Percentiles rank a stretch among this genome's conserved stretches.
phyloP scores from a whole-genome alignment of 2,888 invertebrate genomes.

The Drosophila glabriapex region DNA sequence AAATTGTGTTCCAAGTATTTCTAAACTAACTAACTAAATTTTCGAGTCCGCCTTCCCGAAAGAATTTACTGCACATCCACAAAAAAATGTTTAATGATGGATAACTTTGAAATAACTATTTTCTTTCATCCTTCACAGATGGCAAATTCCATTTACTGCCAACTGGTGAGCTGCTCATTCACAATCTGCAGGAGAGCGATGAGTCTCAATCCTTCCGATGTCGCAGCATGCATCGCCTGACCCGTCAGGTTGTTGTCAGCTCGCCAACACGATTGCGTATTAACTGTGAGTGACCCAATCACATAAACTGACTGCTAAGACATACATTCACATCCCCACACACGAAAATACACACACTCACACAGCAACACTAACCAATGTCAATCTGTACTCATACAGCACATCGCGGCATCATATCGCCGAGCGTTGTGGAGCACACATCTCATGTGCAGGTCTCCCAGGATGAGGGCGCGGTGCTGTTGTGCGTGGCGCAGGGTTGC shows the following conservation, averaged over 20 bases:
- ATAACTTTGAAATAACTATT: neutral
- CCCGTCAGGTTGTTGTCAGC: slow-evolving; percentile 90
- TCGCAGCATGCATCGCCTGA: slow-evolving; percentile 90
- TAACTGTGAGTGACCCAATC: slow-evolving; percentile 87
- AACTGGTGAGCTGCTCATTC: slow-evolving; percentile 90
- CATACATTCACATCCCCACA: neutral
- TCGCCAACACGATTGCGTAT: slow-evolving; percentile 89
- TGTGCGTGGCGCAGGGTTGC: slow-evolving; percentile 92
- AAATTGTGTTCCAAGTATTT: neutral
- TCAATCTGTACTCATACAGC: slow-evolving; percentile 86
- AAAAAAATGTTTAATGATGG: slow-evolving; percentile 7
- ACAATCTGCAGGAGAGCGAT: slow-evolving; percentile 91
- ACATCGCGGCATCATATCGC: slow-evolving; percentile 90
- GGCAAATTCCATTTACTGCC: slow-evolving; percentile 91
- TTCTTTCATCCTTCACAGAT: slow-evolving; percentile 86
- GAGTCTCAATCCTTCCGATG: slow-evolving; percentile 90
- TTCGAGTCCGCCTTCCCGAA: neutral
- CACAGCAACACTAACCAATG: slow-evolving; percentile 60
- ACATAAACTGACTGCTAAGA: slow-evolving; percentile 11
- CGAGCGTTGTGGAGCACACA: slow-evolving; percentile 90
- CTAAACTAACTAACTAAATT: neutral
- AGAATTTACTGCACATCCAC: too few species aligned
- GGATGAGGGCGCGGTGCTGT: slow-evolving; percentile 90
- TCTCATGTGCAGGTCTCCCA: slow-evolving; percentile 90
- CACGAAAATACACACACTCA: neutral